phyloP scores from a whole-genome alignment of 2,113 vertebrate species.

The Chitala chitala region DNA sequence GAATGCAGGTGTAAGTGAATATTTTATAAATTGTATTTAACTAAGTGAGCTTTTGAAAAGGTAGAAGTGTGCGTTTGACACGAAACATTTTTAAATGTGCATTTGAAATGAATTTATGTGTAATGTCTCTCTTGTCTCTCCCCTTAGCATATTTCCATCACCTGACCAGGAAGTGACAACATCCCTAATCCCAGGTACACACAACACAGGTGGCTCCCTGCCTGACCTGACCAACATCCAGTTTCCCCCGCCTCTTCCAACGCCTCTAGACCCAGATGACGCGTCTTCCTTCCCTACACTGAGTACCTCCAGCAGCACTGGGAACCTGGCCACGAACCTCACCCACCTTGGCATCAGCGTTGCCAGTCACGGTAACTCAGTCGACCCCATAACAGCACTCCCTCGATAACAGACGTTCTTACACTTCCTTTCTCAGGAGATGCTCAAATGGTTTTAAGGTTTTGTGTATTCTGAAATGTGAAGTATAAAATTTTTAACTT shows the following conservation, averaged over 20 bases:
- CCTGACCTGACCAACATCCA: slow-evolving; percentile 96
- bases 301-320: slow-evolving; percentile 77
- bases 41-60: no score
- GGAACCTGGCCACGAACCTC: slow-evolving; percentile 84
- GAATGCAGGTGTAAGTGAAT: no score
- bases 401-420: no score
- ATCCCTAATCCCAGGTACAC: slow-evolving; percentile 76
- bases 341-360: slow-evolving; percentile 85
- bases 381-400: background rate
- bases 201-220: slow-evolving; percentile 91
- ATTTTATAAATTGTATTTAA: no score
- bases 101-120: background rate
- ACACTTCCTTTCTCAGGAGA: background rate
- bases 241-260: slow-evolving; percentile 91
- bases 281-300: slow-evolving; percentile 75
- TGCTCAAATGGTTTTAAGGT: background rate
- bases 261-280: slow-evolving; percentile 89
- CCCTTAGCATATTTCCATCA: slow-evolving; percentile 85
- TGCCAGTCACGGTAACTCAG: slow-evolving; percentile 71
- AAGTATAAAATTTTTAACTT: background rate
- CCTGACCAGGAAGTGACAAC: slow-evolving; percentile 84
- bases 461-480: background rate
- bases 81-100: background rate
- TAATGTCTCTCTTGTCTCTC: background rate
- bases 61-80: no score